Evolutionary conservation across 2,113 vertebrate species (phyloP), one percentile per base, ranked within the genome.

Genomic region (Muscicapa adusta): DNA sequence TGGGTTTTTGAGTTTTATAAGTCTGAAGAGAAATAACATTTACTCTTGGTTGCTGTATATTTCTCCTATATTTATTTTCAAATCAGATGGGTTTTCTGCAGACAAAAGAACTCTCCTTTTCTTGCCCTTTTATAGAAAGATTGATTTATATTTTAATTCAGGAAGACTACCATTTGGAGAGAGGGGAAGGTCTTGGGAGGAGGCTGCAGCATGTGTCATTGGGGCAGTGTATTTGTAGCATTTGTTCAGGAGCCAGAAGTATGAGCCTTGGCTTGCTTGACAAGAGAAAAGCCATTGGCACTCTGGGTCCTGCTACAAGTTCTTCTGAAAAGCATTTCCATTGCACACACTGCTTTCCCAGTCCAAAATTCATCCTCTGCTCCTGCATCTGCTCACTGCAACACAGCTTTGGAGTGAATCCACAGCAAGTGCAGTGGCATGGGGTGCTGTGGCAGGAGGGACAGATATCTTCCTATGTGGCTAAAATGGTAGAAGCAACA

Each of bases 11-110:
- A 71, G 33, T 78, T 96, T 91, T 67, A 63, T 47, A 85, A 66
- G 33, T 74, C 79, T 11, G 23, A 92, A 89, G 29, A 82, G 50
- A 93, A 95, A 74, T 8, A 78, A 93, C 40, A 8, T 95, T 95
- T 93, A 91, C 57, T 63, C 87, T 81, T 56, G 45, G 43, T 91
- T 96, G 68, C 80, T 92, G 38, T 91, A 60, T 96, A 92, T 93
- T 94, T 96, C 70, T 57, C 23, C 26, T 67, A 9, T 71, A 90
- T 95, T 97, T 98, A 85, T 95, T 97, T 98, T 96, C 88, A 79
- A 91, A 84, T 94, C 67, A 96, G 48, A 76, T 95, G 70, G 14
- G 25, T 67, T 96, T 97, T 97, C 80, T 91, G 89, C 42, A 91
- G 83, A 93, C 97, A 97, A 85, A 58, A 95, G 85, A 86, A 92